Conservation (phyloP, 1,140 invertebrate genomes). For the Orius insidiosus region DNA sequence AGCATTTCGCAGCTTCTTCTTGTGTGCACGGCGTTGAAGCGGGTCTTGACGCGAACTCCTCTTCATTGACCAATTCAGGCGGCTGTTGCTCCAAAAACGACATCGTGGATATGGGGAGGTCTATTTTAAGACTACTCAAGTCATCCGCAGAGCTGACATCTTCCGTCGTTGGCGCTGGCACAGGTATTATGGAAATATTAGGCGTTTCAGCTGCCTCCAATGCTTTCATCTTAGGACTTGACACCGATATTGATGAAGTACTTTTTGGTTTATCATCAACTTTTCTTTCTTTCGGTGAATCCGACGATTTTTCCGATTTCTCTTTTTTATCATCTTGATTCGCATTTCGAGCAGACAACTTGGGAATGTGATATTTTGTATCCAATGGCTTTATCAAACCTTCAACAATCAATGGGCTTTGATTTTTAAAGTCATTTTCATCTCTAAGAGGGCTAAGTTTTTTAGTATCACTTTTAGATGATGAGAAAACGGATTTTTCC, state of each 20-base stretch:
- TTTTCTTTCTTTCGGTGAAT: constrained; percentile 15
- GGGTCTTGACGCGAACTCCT: not conserved
- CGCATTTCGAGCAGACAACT: constrained; percentile 39
- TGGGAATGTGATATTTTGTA: constrained; percentile 73
- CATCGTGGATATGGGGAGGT: constrained; percentile 17
- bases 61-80: constrained; percentile 13
- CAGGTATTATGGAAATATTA: constrained; percentile 13
- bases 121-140: constrained; percentile 20
- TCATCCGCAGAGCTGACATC: constrained; percentile 11
- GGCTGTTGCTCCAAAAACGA: constrained; percentile 11
- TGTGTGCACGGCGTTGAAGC: constrained; percentile 25
- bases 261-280: constrained; percentile 13
- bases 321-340: constrained; percentile 7
- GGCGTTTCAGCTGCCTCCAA: constrained; percentile 5
- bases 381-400: constrained; percentile 59
- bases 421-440: constrained; percentile 41
- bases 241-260: not conserved
- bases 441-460: constrained; percentile 43
- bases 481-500: constrained; percentile 44
- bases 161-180: not conserved
- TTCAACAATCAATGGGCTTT: constrained; percentile 37
- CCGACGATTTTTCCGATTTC: constrained; percentile 9
- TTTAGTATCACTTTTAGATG: constrained; percentile 36
- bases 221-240: constrained; percentile 9
- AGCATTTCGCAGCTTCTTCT: constrained; percentile 43